phyloP scores from a whole-genome alignment of 2,888 invertebrate genomes.

The Parascotia fuliginaria region DNA sequence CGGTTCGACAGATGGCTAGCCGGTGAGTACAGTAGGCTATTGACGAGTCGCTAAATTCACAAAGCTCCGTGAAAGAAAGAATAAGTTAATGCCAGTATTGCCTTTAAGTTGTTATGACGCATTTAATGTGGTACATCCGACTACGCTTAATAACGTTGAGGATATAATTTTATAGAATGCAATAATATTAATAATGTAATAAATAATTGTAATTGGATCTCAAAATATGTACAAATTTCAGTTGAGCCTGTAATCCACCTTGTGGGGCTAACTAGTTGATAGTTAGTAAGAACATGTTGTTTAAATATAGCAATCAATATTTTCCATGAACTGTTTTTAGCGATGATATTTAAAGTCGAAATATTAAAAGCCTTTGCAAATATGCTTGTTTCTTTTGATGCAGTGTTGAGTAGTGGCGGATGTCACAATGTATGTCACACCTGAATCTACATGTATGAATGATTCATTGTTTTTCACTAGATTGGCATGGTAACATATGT shows the following conservation, averaged over 20 bases:
- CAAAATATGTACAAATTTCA: conserved; percentile 65
- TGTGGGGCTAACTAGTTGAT: conserved; percentile 65
- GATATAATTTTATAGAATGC: conserved; percentile 54
- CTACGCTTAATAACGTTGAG: conserved; percentile 44
- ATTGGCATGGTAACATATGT: conserved; percentile 30
- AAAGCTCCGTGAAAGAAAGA: conserved; percentile 16
- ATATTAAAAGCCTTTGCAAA: conserved; percentile 69
- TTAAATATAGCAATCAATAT: conserved; percentile 67
- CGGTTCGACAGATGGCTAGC: conserved; percentile 6
- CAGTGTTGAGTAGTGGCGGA: conserved; percentile 10
- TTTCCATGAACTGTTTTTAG: conserved; percentile 68
- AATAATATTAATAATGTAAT: conserved; percentile 43
- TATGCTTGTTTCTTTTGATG: conserved; percentile 34
- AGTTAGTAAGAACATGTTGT: conserved; percentile 67
- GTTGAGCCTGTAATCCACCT: conserved; percentile 40
- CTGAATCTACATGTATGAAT: conserved; percentile 45
- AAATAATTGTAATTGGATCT: conserved; percentile 66
- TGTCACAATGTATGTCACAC: conserved; percentile 31
- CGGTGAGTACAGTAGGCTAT: conserved; percentile 16
- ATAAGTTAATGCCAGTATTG: conserved; percentile 61
- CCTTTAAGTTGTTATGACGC: conserved; percentile 57
- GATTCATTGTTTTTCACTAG: conserved; percentile 43
- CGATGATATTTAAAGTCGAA: conserved; percentile 63
- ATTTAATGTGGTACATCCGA: conserved; percentile 47
- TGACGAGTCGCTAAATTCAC: conserved; percentile 36